These are phyloP conservation scores for Catocala fraxini DNA, from an alignment of 2,888 invertebrate species.

Conservation along the genomic window DNA sequence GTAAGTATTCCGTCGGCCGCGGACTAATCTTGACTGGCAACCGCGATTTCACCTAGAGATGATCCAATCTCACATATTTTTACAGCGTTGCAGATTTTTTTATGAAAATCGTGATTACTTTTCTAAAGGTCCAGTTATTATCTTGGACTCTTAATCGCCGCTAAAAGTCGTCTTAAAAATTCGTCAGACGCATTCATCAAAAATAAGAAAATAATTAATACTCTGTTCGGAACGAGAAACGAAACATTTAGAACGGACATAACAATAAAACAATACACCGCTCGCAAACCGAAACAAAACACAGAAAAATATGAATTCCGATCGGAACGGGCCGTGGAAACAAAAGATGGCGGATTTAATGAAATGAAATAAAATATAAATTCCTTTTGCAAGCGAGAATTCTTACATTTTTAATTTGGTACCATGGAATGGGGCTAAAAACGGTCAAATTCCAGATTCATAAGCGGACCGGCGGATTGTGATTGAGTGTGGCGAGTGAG, in stretches of 20 bases:
- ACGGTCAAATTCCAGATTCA: conserved; percentile 81
- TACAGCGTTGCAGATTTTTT: conserved; percentile 57
- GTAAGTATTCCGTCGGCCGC: conserved; percentile 63
- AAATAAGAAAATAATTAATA: conserved; percentile 87
- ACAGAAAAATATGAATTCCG: conserved; percentile 88
- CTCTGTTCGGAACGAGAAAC: conserved; percentile 73
- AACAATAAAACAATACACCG: conserved; percentile 84
- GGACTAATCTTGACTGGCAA: conserved; percentile 78
- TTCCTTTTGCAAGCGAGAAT: conserved; percentile 85
- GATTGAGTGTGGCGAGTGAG: conserved; percentile 55
- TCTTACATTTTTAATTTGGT: conserved; percentile 87
- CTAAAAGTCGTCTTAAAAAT: conserved; percentile 63
- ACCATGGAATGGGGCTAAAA: conserved; percentile 81
- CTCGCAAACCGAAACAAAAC: conserved; percentile 85
- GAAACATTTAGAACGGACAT: conserved; percentile 78
- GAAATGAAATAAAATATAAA: conserved; percentile 88
- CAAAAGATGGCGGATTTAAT: conserved; percentile 87
- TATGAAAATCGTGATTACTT: conserved; percentile 74
- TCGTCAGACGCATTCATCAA: conserved; percentile 79
- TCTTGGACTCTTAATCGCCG: conserved; percentile 70
- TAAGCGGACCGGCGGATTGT: conserved; percentile 61
- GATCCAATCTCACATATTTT: conserved; percentile 48
- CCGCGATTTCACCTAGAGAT: conserved; percentile 63
- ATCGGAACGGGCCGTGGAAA: conserved; percentile 82
- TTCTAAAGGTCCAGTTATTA: conserved; percentile 70